Conservation (phyloP, 2,888 invertebrate genomes). For the Drosophila nr. perissopoda region DNA sequence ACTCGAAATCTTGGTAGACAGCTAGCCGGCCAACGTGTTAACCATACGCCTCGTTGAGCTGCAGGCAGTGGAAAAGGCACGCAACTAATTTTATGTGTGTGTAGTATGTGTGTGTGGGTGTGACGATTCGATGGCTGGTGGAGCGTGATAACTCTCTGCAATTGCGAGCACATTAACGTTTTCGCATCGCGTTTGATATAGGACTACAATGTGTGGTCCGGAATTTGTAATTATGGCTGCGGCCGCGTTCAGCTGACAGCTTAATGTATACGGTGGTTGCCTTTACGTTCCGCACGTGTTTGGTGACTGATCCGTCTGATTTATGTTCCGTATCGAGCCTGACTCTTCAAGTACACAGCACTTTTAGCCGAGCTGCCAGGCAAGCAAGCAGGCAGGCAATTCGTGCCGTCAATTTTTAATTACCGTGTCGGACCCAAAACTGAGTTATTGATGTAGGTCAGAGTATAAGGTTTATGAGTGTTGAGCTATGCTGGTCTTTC, state of each 20-base stretch:
- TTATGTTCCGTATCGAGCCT: slow-evolving; percentile 50
- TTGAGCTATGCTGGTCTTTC: not conserved
- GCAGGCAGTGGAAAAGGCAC: slow-evolving; percentile 23
- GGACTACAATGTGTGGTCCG: slow-evolving; percentile 61
- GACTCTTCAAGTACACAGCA: slow-evolving; percentile 35
- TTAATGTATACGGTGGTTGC: slow-evolving; percentile 58
- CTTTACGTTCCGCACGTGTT: slow-evolving; percentile 68
- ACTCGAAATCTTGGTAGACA: slow-evolving; percentile 46
- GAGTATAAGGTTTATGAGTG: slow-evolving; percentile 10
- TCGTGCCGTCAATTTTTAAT: slow-evolving; percentile 76
- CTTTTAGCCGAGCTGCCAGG: slow-evolving; percentile 1
- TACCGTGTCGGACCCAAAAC: slow-evolving; percentile 55
- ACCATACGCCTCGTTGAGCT: slow-evolving; percentile 46
- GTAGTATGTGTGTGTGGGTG: not conserved
- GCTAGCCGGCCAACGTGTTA: slow-evolving; percentile 33
- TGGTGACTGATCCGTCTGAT: slow-evolving; percentile 58
- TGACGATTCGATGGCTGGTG: slow-evolving; percentile 10
- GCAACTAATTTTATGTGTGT: not conserved
- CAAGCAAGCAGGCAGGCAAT: slow-evolving; percentile 18
- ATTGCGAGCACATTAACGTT: slow-evolving; percentile 72
- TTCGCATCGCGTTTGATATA: slow-evolving; percentile 74
- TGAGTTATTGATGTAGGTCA: slow-evolving; percentile 75
- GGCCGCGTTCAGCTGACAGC: slow-evolving; percentile 60
- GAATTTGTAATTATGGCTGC: slow-evolving; percentile 71
- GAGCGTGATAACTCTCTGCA: slow-evolving; percentile 71